Conservation (phyloP, 64 coral and sea anemone genomes). For the Actinia equina region DNA sequence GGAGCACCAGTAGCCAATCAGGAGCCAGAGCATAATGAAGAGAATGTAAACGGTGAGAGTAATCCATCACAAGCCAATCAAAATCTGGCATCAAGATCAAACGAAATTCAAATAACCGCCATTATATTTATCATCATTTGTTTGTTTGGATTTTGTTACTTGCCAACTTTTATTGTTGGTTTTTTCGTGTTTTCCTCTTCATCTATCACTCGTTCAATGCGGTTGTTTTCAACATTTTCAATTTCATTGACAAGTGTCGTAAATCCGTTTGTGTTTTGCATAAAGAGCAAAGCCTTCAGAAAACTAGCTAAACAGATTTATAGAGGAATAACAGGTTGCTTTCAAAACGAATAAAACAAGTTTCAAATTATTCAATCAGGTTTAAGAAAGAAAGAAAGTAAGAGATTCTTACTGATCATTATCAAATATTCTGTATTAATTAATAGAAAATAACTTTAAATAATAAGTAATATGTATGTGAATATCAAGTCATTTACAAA, state of each 20-base stretch:
- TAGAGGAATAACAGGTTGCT: neutral
- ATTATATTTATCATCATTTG: neutral
- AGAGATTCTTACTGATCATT: too few relatives aligned
- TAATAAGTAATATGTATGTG: neutral
- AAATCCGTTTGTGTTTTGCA: neutral
- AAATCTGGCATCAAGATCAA: neutral
- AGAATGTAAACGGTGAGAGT: neutral
- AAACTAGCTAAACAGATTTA: neutral
- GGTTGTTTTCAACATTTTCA: neutral
- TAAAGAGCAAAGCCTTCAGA: neutral
- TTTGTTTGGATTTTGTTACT: neutral
- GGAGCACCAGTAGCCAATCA: too few relatives aligned
- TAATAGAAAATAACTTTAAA: neutral
- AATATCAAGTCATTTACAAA: too few relatives aligned
- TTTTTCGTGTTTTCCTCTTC: constrained; percentile 9
- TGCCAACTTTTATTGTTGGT: neutral
- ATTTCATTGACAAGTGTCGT: neutral
- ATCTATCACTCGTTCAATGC: neutral
- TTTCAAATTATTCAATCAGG: neutral
- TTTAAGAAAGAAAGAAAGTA: neutral
- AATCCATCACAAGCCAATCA: neutral
- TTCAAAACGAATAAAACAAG: neutral
- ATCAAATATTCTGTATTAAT: too few relatives aligned
- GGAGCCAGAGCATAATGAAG: neutral
- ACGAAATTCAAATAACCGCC: neutral